phyloP scores from a whole-genome alignment of 2,797 vertebrate genomes.

The Hylomyscus alleni region DNA sequence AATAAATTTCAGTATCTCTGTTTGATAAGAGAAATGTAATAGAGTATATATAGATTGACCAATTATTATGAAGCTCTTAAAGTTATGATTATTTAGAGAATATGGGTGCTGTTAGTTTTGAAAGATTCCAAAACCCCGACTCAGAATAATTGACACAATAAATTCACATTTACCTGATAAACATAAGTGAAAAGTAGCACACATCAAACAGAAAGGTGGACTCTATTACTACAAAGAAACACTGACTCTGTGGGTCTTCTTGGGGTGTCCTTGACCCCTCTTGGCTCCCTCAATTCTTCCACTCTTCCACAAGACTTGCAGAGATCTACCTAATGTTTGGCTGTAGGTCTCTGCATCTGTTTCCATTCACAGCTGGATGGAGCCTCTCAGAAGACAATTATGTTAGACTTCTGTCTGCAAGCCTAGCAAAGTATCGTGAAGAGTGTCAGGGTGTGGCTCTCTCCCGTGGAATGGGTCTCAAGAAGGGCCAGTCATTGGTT shows the following conservation, averaged over 20 bases:
- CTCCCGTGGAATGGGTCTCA: not conserved
- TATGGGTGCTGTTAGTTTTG: conserved; percentile 70
- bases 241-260: not conserved
- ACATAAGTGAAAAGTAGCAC: not conserved
- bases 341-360: not conserved
- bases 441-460: not conserved
- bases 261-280: not conserved
- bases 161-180: not conserved
- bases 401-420: not conserved
- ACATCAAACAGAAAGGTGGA: not conserved
- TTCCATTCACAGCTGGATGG: not conserved
- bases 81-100: conserved; percentile 66
- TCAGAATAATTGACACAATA: not conserved
- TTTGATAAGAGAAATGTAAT: conserved; percentile 79
- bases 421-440: not conserved
- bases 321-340: not conserved
- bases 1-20: conserved; percentile 70
- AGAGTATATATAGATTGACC: conserved; percentile 72
- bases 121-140: not conserved
- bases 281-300: not conserved
- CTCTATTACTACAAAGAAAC: conserved; percentile 33
- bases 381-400: not conserved
- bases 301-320: not conserved
- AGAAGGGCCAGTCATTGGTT: not conserved
- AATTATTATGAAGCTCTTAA: conserved; percentile 64